Conservation (phyloP, 1,140 invertebrate species). For the Diorhabda sublineata region DNA sequence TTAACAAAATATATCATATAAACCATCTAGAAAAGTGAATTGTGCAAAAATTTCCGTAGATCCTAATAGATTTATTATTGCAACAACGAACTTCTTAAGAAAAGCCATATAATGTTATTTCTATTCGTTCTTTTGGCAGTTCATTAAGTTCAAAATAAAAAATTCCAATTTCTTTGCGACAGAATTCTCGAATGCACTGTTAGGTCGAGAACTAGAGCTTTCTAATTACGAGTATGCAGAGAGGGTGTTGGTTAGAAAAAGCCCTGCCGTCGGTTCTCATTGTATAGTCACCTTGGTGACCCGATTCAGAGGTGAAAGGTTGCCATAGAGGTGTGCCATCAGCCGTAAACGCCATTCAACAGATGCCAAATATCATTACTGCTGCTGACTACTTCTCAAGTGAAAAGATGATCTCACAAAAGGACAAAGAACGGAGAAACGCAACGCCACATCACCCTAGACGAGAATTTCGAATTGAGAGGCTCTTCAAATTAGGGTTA, state of each 20-base stretch:
- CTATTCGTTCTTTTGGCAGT: no score
- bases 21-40: no score
- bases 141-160: no score
- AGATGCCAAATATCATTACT: constrained; percentile 20
- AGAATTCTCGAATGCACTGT: background rate
- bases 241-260: background rate
- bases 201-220: background rate
- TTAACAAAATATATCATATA: no score
- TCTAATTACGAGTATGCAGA: background rate
- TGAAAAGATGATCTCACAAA: constrained; percentile 18
- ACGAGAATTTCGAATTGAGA: background rate
- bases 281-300: constrained; percentile 34
- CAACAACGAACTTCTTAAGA: no score
- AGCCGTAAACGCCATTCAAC: constrained; percentile 25
- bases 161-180: background rate
- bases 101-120: no score
- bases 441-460: background rate
- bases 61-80: no score
- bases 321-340: constrained; percentile 25
- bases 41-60: no score
- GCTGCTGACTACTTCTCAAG: constrained; percentile 13
- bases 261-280: constrained; percentile 20
- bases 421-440: constrained; percentile 17
- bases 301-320: constrained; percentile 26
- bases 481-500: constrained; percentile 1